Evolutionary conservation across 2,888 invertebrate genomes (phyloP), one percentile per base, ranked within the genome.

Genomic region (Trypoxylon attenuatum): DNA sequence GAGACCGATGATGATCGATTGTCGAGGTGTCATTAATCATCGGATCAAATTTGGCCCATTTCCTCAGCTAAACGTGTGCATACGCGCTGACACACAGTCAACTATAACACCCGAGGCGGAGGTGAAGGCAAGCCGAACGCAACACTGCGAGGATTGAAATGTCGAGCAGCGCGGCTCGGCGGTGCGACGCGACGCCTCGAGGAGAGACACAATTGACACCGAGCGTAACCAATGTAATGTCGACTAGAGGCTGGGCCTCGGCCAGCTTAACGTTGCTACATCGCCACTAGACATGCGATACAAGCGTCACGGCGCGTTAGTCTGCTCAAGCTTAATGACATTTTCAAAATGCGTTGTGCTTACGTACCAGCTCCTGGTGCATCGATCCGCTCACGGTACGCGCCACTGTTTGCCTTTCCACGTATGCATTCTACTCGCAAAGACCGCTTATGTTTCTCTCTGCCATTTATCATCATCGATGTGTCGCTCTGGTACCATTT

Each of bases 21-120:
- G 45, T 38, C 45, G 19, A 42, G 18, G 22, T 19, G 52, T 49
- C 56, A 66, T 58, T 51, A 57, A 67, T 64, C 58, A 47, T 19
- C 27, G 38, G 27, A 45, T 25, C 22, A 53, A 57, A 57, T 57
- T 56, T 63, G 39, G n/a, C 29, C 39, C 18, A 13, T 16, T 29
- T 21, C 16, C 8, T 18, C 27, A 33, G 33, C 33, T 1, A 3
- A 13, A 4, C 33, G 5, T 8, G 33, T 4, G n/a, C n/a, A 6
- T 13, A 5, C 33, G 6, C n/a, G 33, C 13, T 8, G 25, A n/a
- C n/a, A n/a, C n/a, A n/a, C n/a, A n/a, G n/a, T n/a, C n/a, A n/a
- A n/a, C n/a, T n/a, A n/a, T n/a, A n/a, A n/a, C n/a, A n/a, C n/a
- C n/a, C n/a, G n/a, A n/a, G n/a, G n/a, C 23, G 27, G 19, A 2